These are phyloP conservation scores for Deroplatys truncata DNA, from an alignment of 2,888 invertebrate genomes.

Conservation along the genomic window DNA sequence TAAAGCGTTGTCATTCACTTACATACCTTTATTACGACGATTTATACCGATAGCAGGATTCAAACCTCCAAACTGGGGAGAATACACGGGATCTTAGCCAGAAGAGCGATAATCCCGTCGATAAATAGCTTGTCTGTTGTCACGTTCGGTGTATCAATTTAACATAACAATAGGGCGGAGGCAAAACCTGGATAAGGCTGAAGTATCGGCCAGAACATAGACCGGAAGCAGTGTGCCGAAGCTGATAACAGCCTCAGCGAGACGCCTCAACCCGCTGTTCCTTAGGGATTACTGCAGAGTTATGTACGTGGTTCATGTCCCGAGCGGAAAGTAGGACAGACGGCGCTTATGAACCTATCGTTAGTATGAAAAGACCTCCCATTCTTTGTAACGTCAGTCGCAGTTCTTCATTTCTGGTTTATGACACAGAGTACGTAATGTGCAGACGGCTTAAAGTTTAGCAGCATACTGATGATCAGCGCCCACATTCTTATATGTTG, in stretches of 20 bases:
- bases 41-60: not conserved
- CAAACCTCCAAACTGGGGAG: not conserved
- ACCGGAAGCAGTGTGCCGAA: not conserved
- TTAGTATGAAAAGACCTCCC: not conserved
- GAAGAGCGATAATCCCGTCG: not conserved
- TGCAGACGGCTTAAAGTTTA: no score
- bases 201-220: not conserved
- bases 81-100: not conserved
- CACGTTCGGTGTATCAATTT: not conserved
- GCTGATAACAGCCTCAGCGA: not conserved
- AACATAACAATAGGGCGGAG: not conserved
- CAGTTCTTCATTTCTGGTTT: not conserved
- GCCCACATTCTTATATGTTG: no score
- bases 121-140: not conserved
- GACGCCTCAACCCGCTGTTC: not conserved
- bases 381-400: not conserved
- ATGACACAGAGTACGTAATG: no score
- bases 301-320: not conserved
- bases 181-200: not conserved
- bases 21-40: not conserved
- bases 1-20: not conserved
- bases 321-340: not conserved
- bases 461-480: no score
- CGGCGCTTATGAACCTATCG: not conserved
- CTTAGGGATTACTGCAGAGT: not conserved